Conservation (phyloP, 2,888 invertebrate species). For the Drosophila testacea region DNA sequence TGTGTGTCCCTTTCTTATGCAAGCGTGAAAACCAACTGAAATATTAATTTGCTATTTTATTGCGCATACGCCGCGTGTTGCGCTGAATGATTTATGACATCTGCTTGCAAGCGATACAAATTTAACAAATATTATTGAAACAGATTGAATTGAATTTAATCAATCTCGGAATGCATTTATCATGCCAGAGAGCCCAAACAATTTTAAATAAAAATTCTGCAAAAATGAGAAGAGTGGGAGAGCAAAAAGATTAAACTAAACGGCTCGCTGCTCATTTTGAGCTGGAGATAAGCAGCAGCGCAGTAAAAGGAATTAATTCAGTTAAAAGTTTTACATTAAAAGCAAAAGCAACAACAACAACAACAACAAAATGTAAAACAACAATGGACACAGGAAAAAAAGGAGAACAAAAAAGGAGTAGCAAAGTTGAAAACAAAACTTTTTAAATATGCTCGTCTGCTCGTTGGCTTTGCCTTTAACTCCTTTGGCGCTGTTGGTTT, state of each 20-base stretch:
- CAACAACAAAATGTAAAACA: conserved; percentile 40
- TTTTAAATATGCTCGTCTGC: conserved; percentile 79
- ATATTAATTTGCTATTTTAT: conserved; percentile 76
- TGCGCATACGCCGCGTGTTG: conserved; percentile 61
- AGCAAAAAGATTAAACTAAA: conserved; percentile 72
- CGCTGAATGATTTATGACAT: conserved; percentile 68
- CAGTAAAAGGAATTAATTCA: conserved; percentile 79
- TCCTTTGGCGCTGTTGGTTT: conserved; percentile 60
- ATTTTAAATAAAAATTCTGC: conserved; percentile 19
- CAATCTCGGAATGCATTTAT: conserved; percentile 16
- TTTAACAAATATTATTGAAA: conserved; percentile 15
- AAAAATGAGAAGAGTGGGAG: conserved; percentile 30
- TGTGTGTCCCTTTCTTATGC: conserved; percentile 48
- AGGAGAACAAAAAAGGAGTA: conserved; percentile 32
- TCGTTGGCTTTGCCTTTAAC: conserved; percentile 72
- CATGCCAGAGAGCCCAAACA: background rate
- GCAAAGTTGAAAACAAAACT: conserved; percentile 71
- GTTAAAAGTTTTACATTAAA: conserved; percentile 78
- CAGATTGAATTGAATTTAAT: conserved; percentile 34
- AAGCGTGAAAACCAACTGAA: conserved; percentile 64
- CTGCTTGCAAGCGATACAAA: conserved; percentile 16
- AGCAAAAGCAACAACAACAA: conserved; percentile 33
- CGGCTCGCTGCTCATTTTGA: conserved; percentile 65
- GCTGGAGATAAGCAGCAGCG: conserved; percentile 58
- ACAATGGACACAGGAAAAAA: conserved; percentile 37